Percentiles rank a stretch among this genome's conserved stretches.
Conservation (phyloP, 2,113 vertebrate genomes). For the Microcebus ravelobensis region DNA sequence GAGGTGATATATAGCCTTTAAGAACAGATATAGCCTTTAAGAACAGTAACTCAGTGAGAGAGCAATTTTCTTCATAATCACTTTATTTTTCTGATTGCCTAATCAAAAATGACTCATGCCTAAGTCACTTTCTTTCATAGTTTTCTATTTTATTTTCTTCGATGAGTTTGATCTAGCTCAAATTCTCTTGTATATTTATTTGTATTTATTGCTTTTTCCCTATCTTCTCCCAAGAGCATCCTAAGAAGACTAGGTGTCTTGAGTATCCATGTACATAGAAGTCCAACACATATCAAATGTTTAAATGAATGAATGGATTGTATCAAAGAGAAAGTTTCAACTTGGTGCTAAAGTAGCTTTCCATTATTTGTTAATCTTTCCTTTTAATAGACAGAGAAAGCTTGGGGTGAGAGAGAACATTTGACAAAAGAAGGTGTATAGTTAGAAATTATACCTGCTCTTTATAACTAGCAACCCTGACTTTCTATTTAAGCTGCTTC, state of each 20-base stretch:
- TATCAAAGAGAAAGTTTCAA: not conserved
- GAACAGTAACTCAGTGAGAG: not conserved
- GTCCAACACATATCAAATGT: not conserved
- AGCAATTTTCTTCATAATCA: not conserved
- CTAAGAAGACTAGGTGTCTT: not conserved
- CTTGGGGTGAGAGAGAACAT: not conserved
- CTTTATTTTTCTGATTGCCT: not conserved
- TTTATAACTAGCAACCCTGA: not conserved
- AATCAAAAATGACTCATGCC: not conserved
- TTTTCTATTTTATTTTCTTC: not conserved
- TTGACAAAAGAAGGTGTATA: not conserved
- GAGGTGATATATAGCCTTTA: not conserved
- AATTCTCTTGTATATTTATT: slow-evolving; percentile 2
- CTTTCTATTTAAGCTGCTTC: not conserved
- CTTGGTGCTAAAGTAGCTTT: not conserved
- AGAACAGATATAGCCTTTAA: not conserved
- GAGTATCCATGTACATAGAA: not conserved
- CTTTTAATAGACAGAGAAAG: not conserved
- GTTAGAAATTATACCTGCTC: not conserved
- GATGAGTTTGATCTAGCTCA: not conserved
- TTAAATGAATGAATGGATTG: not conserved
- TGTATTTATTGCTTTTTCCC: not conserved
- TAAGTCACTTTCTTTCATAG: not conserved
- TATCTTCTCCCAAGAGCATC: not conserved
- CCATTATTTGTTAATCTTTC: not conserved